Evolutionary conservation across 2,888 invertebrate species (phyloP), one percentile per base, ranked within the genome.

Genomic region (Lithophane semibrunnea): DNA sequence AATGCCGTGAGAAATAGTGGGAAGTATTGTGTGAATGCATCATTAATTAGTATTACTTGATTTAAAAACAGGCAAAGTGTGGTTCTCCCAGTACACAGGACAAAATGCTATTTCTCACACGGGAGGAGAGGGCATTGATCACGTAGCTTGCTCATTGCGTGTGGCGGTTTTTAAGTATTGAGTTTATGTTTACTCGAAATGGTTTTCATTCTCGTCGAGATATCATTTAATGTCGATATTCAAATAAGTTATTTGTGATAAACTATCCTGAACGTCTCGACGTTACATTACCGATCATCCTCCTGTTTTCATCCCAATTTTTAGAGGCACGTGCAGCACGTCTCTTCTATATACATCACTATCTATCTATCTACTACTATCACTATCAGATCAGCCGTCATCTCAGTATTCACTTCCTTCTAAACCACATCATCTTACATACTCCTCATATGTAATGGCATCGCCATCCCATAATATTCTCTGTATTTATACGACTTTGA

Each of bases 1-100:
- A 80, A 10, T 80, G 52, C 52, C 49, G 61, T 84, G 80, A 71
- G 72, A 79, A 80, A 66, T 56, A 37, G 80, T 56, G 24, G 13
- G 52, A 13, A 79, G 68, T 21, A 52, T 58, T 49, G 16, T 47
- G 18, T 68, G 52, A 79, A 83, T 37, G 68, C 79, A 54, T 79
- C 47, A 47, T 64, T 83, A 52, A 52, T 64, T 83, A 37, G 56
- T 75, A 52, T 58, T 37, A 18, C 24, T 58, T n/a, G 21, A 13
- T 82, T 82, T 37, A 9, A 56, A 82, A 74, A 49, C 42, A 21
- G 16, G n/a, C n/a, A 18, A 29, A 61, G n/a, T n/a, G 10, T 61
- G 10, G 16, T 61, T 42, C 7, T 37, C 16, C 10, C 60, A 60
- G 60, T 60, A 18, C 3, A 37, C n/a, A 68, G 37, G 37, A 8